phyloP scores from a whole-genome alignment of 2,113 vertebrate genomes.

The Sphyrna mokarran region DNA sequence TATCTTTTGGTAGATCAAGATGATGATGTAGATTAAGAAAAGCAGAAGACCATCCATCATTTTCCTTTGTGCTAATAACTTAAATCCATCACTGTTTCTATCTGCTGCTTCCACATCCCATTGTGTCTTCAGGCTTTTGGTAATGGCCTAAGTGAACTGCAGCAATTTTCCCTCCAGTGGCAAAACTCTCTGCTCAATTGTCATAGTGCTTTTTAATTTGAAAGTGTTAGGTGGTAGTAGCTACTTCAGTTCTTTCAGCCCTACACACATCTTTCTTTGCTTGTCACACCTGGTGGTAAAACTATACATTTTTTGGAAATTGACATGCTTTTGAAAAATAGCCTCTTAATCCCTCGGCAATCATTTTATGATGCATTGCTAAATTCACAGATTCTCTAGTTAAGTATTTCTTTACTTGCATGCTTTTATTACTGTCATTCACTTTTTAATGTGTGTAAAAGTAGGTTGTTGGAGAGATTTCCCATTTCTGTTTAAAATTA shows the following conservation, averaged over 20 bases:
- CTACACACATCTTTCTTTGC: background rate
- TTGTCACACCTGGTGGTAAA: conserved; percentile 8
- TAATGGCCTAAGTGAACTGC: conserved; percentile 36
- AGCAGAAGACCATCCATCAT: conserved; percentile 93
- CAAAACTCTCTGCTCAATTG: conserved; percentile 23
- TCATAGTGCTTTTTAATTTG: background rate
- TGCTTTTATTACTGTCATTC: background rate
- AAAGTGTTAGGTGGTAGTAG: conserved; percentile 14
- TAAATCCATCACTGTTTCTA: conserved; percentile 94
- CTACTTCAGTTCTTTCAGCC: background rate
- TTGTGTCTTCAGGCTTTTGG: conserved; percentile 57
- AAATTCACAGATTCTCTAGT: background rate
- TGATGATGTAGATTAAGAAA: conserved; percentile 98
- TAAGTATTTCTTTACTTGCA: background rate
- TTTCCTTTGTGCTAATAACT: conserved; percentile 99
- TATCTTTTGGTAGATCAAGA: conserved; percentile 99
- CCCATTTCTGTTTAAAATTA: background rate
- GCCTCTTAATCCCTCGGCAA: background rate
- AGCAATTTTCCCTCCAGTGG: conserved; percentile 22
- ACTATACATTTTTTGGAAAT: background rate
- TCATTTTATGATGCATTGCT: background rate
- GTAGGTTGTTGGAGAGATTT: background rate
- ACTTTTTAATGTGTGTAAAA: background rate
- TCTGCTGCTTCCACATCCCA: conserved; percentile 56
- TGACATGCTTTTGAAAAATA: background rate